Evolutionary conservation across 2,797 vertebrate genomes (phyloP).

Genomic region (Dromococcyx pavoninus): DNA sequence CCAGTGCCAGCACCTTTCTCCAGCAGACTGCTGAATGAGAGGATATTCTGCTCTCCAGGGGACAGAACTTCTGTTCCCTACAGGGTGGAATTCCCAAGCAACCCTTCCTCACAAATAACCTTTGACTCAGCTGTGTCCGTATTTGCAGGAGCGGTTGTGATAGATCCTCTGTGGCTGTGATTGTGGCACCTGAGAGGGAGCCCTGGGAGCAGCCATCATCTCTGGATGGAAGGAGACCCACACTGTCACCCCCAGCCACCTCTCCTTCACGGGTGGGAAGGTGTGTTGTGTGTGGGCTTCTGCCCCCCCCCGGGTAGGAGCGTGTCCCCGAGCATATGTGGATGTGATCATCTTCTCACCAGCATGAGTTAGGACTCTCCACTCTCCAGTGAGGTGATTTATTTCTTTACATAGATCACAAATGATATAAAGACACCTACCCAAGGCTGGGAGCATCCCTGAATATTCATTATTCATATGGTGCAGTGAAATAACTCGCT

Average conservation of each 20-base stretch:
- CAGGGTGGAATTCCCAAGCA: neutral
- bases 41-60: neutral
- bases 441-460: conserved; percentile 1
- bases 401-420: conserved; percentile 43
- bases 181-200: neutral
- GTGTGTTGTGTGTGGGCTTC: neutral
- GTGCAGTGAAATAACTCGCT: conserved; percentile 25
- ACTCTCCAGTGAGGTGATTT: neutral
- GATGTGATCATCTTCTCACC: neutral
- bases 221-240: neutral
- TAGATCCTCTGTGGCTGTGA: neutral
- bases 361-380: neutral
- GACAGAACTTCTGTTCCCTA: neutral
- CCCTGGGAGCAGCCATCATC: neutral
- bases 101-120: neutral
- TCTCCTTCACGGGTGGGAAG: neutral
- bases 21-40: neutral
- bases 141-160: neutral
- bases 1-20: neutral
- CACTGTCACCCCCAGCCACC: rapidly evolving
- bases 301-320: neutral
- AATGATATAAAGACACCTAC: conserved; percentile 37
- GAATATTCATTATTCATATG: conserved; percentile 4
- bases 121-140: neutral
- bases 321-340: neutral